Conservation (phyloP, 1,140 invertebrate species). For the Eciton burchellii region DNA sequence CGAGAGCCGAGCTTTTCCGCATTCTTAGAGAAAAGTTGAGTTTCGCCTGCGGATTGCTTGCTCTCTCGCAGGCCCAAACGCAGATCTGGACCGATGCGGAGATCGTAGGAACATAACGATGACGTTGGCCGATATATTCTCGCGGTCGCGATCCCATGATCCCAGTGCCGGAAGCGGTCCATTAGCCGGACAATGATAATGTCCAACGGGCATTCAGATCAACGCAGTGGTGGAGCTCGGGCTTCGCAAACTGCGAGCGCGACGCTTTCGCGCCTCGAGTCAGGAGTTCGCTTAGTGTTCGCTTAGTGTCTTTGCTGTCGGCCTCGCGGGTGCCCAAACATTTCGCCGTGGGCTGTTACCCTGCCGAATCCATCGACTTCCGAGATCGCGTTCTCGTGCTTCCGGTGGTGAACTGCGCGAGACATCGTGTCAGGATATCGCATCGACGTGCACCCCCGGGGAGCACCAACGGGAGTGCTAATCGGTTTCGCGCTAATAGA, state of each 20-base stretch:
- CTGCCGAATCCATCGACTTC: background rate
- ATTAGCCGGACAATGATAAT: conserved; percentile 71
- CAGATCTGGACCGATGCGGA: too few species aligned
- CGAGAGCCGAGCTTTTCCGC: background rate
- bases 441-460: background rate
- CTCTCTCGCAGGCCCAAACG: background rate
- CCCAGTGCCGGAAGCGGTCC: conserved; percentile 63
- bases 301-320: conserved; percentile 6
- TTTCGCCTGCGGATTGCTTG: background rate
- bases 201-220: conserved; percentile 72
- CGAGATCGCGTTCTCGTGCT: background rate
- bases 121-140: conserved; percentile 51
- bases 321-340: background rate
- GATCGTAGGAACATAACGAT: conserved; percentile 50
- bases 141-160: conserved; percentile 68
- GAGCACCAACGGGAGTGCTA: background rate
- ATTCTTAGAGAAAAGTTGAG: background rate
- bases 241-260: conserved; percentile 37
- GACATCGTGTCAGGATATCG: background rate
- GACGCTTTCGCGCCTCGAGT: conserved; percentile 43
- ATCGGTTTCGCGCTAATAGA: background rate
- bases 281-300: conserved; percentile 29
- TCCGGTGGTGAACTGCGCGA: background rate
- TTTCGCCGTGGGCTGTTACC: background rate
- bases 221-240: conserved; percentile 48